phyloP scores from a whole-genome alignment of 1,140 invertebrate species.

The Drosophila watanabei region DNA sequence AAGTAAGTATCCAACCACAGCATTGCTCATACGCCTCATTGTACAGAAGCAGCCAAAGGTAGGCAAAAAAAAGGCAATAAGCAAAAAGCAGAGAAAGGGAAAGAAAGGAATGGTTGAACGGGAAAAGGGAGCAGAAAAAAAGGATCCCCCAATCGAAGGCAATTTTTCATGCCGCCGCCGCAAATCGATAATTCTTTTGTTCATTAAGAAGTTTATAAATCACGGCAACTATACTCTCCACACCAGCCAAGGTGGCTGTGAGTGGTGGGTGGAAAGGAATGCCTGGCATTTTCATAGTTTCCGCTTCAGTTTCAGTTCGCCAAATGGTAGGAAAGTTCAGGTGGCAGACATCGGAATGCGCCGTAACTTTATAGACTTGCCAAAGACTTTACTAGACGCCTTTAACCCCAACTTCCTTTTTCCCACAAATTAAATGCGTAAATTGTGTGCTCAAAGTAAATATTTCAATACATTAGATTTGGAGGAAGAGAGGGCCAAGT shows the following conservation, averaged over 20 bases:
- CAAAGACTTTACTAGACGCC: slow-evolving; percentile 20
- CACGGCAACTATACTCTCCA: slow-evolving; percentile 45
- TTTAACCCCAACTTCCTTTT: no score
- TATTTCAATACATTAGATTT: slow-evolving; percentile 44
- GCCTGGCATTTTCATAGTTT: slow-evolving; percentile 53
- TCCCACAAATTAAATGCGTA: slow-evolving; percentile 11
- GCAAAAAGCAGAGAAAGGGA: slow-evolving; percentile 10
- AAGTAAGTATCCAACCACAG: slow-evolving; percentile 59
- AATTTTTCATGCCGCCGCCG: slow-evolving; percentile 60
- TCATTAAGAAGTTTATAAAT: slow-evolving; percentile 83
- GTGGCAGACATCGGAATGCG: slow-evolving; percentile 34
- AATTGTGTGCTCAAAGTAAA: slow-evolving; percentile 31
- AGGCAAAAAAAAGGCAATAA: slow-evolving; percentile 38
- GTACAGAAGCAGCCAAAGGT: slow-evolving; percentile 32
- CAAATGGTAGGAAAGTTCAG: slow-evolving; percentile 40
- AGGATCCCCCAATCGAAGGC: slow-evolving; percentile 25
- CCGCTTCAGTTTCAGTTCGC: slow-evolving; percentile 31
- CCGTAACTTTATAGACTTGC: slow-evolving; percentile 40
- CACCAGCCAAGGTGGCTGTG: neutral
- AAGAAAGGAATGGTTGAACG: no score
- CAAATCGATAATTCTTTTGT: slow-evolving; percentile 81
- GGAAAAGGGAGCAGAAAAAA: neutral
- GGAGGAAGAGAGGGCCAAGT: slow-evolving; percentile 1
- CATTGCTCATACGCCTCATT: slow-evolving; percentile 73
- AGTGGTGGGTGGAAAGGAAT: slow-evolving; percentile 15